Evolutionary conservation across 2,113 vertebrate species (phyloP).

Genomic region (Tachysurus fulvidraco): DNA sequence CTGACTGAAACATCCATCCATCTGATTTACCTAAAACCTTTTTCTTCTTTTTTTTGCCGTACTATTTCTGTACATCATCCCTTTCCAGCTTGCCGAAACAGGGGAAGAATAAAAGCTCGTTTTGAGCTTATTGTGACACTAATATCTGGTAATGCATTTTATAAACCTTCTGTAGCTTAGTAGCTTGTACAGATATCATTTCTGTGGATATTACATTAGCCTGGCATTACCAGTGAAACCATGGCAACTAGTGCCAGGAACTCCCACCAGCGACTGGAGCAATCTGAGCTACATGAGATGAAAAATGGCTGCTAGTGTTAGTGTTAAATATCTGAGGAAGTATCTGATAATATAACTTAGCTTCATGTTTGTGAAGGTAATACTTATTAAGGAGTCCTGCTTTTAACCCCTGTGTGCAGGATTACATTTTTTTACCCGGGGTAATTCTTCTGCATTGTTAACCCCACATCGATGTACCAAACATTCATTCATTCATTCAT

Average conservation of each 20-base stretch:
- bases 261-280: not conserved
- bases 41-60: not conserved
- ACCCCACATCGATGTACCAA: too few relatives aligned
- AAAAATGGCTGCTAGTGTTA: not conserved
- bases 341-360: not conserved
- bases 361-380: not conserved
- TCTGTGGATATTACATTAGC: constrained; percentile 3
- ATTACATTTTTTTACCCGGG: too few relatives aligned
- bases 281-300: constrained; percentile 8
- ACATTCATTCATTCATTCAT: too few relatives aligned
- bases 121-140: not conserved
- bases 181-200: not conserved
- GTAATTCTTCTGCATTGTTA: too few relatives aligned
- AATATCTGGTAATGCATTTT: not conserved
- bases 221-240: not conserved
- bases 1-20: not conserved
- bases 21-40: not conserved
- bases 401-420: too few relatives aligned
- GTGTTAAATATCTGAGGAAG: not conserved
- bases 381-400: not conserved
- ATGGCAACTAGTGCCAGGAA: constrained; percentile 9
- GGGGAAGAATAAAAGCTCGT: not conserved
- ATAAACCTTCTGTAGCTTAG: not conserved
- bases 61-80: not conserved
- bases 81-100: not conserved